A percentile compares a stretch with the other conserved stretches of the same genome.
These are phyloP conservation scores for Pardalotus punctatus DNA, from an alignment of 2,113 vertebrate species.

Conservation along the genomic window DNA sequence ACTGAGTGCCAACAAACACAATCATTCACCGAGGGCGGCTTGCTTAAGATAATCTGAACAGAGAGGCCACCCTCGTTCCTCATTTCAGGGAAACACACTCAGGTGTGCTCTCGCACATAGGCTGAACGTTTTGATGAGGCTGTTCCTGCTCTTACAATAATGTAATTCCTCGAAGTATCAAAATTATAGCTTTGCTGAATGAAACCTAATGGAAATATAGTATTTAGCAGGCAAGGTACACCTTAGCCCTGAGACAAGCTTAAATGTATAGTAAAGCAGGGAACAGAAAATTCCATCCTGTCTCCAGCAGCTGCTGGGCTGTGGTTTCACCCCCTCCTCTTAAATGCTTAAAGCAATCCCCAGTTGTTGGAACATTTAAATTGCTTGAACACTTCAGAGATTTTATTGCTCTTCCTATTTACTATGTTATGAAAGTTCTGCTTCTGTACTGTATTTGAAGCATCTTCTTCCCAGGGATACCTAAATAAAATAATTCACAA, in stretches of 20 bases:
- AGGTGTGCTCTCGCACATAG: background rate
- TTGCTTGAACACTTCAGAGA: background rate
- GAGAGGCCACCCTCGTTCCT: background rate
- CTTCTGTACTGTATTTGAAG: background rate
- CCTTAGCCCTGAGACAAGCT: background rate
- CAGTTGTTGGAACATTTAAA: background rate
- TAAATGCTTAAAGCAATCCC: background rate
- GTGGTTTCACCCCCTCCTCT: background rate
- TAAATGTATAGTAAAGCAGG: background rate
- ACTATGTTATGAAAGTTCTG: background rate
- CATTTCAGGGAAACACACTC: background rate
- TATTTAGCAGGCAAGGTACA: background rate
- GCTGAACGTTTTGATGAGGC: background rate
- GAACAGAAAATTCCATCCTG: background rate
- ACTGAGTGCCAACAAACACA: background rate
- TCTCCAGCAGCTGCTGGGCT: background rate
- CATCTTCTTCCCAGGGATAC: background rate
- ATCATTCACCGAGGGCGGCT: accelerated
- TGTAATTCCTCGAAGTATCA: background rate
- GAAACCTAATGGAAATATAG: background rate
- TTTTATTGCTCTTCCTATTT: background rate
- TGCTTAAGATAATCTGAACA: background rate
- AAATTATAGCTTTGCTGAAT: background rate
- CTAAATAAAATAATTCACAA: background rate
- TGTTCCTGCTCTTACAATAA: background rate